Base-by-base conservation (phyloP, 2,797 vertebrate species). In the Leuciscus waleckii region DNA sequence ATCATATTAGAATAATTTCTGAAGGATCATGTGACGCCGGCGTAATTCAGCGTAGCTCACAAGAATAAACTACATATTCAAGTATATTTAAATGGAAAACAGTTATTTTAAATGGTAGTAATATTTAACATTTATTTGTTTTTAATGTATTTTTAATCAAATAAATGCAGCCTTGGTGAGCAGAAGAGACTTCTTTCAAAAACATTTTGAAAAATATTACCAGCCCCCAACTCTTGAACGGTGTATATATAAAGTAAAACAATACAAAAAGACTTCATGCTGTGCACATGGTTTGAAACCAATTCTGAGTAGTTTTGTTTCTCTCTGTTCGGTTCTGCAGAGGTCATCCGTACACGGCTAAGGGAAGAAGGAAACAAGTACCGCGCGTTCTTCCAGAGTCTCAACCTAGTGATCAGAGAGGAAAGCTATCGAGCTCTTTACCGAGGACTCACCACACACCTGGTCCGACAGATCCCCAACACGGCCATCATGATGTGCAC, bases 401-500 rank as follows among this genome's bases (percentile, higher is more conserved):
- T 99, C 1, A 94, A 96, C 89, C 93, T 97, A 67, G 93, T 99
- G 84, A 94, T 97, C 79, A 94, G 92, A 88, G 98, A 99, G 93
- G 98, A 99, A 95, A 97, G 98, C 37, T 98, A 97, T 86, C 93
- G 95, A 9, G 96, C 97, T 8, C 96, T 99, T 56, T 99, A 99
- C 93, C 96, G 98, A 13, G 98, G 98, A 87, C 95, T 99, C 83
- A 97, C 97, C 79, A 99, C 98, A 1, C 98, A 99, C 67, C 95
- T 99, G 46, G 93, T 99, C 92, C 96, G 98, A 92, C 97, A 98
- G 93, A 99, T 99, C 88, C 98, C 98, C 88, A 99, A 99, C 94
- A 99, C 98, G 0, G 98, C 98, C 91, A 98, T 99, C 92, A 97
- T 99, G 97, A 99, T 99, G 98, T 96, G 96, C 91, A 99, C 98